Conservation (phyloP, 2,113 vertebrate species). For the Electrona antarctica region DNA sequence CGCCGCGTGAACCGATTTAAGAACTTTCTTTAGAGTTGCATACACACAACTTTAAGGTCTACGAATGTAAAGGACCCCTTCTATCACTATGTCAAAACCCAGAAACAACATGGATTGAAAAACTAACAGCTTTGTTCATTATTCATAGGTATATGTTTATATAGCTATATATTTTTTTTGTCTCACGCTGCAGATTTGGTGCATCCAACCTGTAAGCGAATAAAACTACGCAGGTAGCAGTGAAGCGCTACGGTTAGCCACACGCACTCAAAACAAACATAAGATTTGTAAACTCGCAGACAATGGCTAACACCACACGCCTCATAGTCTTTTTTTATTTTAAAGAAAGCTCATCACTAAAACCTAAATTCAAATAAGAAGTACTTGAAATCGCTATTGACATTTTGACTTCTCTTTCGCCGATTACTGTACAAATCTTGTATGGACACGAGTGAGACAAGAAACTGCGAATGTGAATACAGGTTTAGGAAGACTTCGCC, state of each 20-base stretch:
- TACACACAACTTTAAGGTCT: slow-evolving; percentile 75
- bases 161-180: slow-evolving; percentile 53
- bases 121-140: slow-evolving; percentile 62
- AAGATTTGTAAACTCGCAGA: slow-evolving; percentile 56
- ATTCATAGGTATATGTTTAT: slow-evolving; percentile 66
- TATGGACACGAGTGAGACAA: slow-evolving; percentile 59
- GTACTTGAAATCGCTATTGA: slow-evolving; percentile 56
- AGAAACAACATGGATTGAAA: slow-evolving; percentile 66
- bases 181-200: slow-evolving; percentile 71
- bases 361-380: slow-evolving; percentile 61
- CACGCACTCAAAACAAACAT: slow-evolving; percentile 39
- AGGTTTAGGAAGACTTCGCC: slow-evolving; percentile 46
- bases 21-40: slow-evolving; percentile 79
- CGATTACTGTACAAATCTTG: slow-evolving; percentile 61
- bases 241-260: slow-evolving; percentile 48
- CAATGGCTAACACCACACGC: slow-evolving; percentile 55
- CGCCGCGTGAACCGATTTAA: slow-evolving; percentile 57
- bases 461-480: slow-evolving; percentile 37
- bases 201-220: slow-evolving; percentile 55
- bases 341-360: slow-evolving; percentile 51
- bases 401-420: slow-evolving; percentile 49
- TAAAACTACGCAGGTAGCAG: slow-evolving; percentile 71
- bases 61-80: slow-evolving; percentile 63
- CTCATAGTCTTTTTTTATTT: slow-evolving; percentile 46
- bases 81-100: slow-evolving; percentile 64